Evolutionary conservation across 2,888 invertebrate genomes (phyloP).

Genomic region (Patella depressa): DNA sequence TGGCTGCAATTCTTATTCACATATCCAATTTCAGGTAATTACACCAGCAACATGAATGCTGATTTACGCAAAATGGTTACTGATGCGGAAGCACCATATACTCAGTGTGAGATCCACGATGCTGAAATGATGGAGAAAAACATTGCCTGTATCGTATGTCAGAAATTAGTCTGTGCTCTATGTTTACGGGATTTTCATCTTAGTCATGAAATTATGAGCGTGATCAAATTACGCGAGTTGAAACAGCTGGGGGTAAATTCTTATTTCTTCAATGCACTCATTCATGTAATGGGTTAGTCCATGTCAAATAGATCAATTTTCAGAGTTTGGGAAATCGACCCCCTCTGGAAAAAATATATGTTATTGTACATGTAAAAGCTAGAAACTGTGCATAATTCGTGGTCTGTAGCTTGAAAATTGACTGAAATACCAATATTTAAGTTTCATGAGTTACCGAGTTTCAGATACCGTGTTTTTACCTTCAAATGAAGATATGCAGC

Average conservation of each 20-base stretch:
- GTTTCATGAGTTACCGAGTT: not conserved
- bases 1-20: too few relatives aligned
- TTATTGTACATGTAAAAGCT: too few relatives aligned
- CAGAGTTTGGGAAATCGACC: too few relatives aligned
- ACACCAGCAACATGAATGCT: too few relatives aligned
- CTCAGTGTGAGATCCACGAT: slow-evolving; percentile 26
- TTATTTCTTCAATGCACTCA: not conserved
- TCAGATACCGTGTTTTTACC: not conserved
- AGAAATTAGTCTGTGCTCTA: slow-evolving; percentile 28
- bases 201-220: slow-evolving; percentile 28
- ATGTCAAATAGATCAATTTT: too few relatives aligned
- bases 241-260: slow-evolving; percentile 22
- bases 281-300: too few relatives aligned
- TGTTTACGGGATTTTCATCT: slow-evolving; percentile 28
- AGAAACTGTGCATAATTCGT: too few relatives aligned
- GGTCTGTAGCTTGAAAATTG: too few relatives aligned
- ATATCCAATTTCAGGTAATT: too few relatives aligned
- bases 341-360: too few relatives aligned
- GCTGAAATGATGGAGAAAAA: slow-evolving; percentile 28
- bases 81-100: slow-evolving; percentile 13
- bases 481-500: too few relatives aligned
- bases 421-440: not conserved
- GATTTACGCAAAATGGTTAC: slow-evolving; percentile 2
- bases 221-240: slow-evolving; percentile 27
- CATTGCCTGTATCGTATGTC: slow-evolving; percentile 27